These are phyloP conservation scores for Coelopa frigida DNA, from an alignment of 1,140 invertebrate species.

Conservation along the genomic window DNA sequence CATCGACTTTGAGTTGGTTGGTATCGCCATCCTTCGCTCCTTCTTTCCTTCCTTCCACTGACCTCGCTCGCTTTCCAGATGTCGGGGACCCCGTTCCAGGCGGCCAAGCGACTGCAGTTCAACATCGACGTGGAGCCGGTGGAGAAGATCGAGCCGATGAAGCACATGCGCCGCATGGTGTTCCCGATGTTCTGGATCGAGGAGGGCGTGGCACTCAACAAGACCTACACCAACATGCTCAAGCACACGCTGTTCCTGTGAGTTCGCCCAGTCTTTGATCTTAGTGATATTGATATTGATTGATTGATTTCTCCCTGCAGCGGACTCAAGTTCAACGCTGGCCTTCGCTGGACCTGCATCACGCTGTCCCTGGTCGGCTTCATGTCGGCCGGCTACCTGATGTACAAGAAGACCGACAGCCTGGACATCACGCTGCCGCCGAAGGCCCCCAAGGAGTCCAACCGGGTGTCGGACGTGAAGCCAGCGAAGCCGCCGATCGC, in stretches of 20 bases:
- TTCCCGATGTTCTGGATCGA: constrained; percentile 71
- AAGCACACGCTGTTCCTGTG: constrained; percentile 51
- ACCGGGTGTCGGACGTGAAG: constrained; percentile 22
- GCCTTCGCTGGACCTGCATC: constrained; percentile 31
- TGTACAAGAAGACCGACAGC: constrained; percentile 33
- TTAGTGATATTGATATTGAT: background rate
- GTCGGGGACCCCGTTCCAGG: constrained; percentile 59
- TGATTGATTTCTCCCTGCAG: constrained; percentile 12
- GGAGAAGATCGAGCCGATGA: constrained; percentile 58
- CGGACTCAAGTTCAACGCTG: constrained; percentile 36
- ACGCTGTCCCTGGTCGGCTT: constrained; percentile 33
- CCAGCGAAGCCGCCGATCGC: background rate
- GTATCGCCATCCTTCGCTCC: constrained; percentile 12
- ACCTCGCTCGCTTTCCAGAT: too few relatives aligned
- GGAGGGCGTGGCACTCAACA: constrained; percentile 57
- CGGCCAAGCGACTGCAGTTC: constrained; percentile 65
- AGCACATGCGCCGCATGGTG: constrained; percentile 53
- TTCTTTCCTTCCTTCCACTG: too few relatives aligned
- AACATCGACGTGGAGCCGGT: constrained; percentile 57
- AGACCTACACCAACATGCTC: constrained; percentile 52
- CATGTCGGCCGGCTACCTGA: constrained; percentile 33
- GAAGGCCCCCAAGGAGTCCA: constrained; percentile 27
- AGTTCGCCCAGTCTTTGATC: too few relatives aligned
- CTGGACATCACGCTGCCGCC: constrained; percentile 35
- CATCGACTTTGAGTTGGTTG: constrained; percentile 71